Evolutionary conservation across 2,888 invertebrate genomes (phyloP).

Genomic region (Cosmia trapezina): DNA sequence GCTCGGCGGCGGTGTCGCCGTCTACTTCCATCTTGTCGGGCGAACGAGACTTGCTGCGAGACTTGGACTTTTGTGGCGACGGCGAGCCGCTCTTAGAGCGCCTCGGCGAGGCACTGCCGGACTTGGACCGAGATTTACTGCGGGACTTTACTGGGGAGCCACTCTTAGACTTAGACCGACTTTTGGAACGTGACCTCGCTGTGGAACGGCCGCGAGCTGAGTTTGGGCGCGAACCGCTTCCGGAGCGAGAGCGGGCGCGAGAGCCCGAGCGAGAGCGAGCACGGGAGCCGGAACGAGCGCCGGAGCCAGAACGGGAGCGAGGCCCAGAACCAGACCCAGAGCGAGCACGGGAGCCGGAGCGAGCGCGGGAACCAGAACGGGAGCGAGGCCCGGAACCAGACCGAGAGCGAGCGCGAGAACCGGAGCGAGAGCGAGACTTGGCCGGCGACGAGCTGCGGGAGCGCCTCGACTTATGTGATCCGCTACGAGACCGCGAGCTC

Average conservation of each 20-base stretch:
- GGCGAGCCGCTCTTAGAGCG: conserved; percentile 33
- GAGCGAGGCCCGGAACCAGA: conserved; percentile 20
- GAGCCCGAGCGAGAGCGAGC: conserved; percentile 25
- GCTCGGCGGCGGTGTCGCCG: conserved; percentile 62
- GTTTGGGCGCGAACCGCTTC: conserved; percentile 37
- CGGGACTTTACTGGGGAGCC: conserved; percentile 67
- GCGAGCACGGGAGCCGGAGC: conserved; percentile 13
- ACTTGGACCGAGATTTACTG: conserved; percentile 68
- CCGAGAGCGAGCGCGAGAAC: conserved; percentile 16
- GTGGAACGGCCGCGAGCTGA: conserved; percentile 23
- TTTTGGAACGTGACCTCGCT: conserved; percentile 48
- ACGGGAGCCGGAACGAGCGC: conserved; percentile 10
- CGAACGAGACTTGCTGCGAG: conserved; percentile 58
- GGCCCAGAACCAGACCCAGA: conserved; percentile 16
- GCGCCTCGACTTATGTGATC: conserved; percentile 37
- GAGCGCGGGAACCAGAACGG: conserved; percentile 23
- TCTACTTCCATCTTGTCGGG: conserved; percentile 73
- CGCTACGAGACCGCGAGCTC: conserved; percentile 38
- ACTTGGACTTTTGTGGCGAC: conserved; percentile 42
- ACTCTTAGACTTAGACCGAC: conserved; percentile 68
- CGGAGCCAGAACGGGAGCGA: conserved; percentile 21
- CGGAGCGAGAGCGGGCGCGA: conserved; percentile 19
- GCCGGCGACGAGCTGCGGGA: conserved; percentile 35
- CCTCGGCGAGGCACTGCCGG: conserved; percentile 35
- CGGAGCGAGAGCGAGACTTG: conserved; percentile 38